Conservation (phyloP, 1,140 invertebrate genomes). For the Heliconius congener region DNA sequence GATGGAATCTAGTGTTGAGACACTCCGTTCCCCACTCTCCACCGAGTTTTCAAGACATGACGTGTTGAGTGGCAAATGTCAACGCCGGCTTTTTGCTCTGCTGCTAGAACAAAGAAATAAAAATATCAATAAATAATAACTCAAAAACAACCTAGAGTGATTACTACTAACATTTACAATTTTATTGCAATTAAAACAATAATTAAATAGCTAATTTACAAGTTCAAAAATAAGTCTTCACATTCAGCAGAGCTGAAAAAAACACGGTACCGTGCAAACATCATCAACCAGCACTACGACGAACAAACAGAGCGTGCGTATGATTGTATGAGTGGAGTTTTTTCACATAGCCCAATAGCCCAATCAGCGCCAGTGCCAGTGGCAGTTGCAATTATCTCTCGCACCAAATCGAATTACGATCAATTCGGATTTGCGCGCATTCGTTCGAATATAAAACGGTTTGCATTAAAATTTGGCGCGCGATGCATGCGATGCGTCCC, state of each 20-base stretch:
- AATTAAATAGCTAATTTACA: neutral
- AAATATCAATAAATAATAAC: too few relatives aligned
- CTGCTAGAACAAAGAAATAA: too few relatives aligned
- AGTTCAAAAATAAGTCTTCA: constrained; percentile 31
- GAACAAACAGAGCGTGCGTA: constrained; percentile 70
- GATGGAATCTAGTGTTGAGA: too few relatives aligned
- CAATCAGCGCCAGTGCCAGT: constrained; percentile 79
- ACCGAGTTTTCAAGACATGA: too few relatives aligned
- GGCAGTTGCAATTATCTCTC: constrained; percentile 81
- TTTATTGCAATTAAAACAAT: too few relatives aligned
- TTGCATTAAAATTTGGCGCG: constrained; percentile 79
- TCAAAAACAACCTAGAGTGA: too few relatives aligned
- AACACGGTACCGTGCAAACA: constrained; percentile 69
- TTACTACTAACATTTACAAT: too few relatives aligned
- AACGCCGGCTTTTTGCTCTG: too few relatives aligned
- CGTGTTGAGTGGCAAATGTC: too few relatives aligned
- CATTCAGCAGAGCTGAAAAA: constrained; percentile 40
- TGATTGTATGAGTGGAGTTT: constrained; percentile 66
- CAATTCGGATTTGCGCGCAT: constrained; percentile 81
- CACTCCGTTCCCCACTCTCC: too few relatives aligned
- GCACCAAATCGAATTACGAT: constrained; percentile 81
- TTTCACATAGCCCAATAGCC: constrained; percentile 64
- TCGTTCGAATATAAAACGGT: constrained; percentile 80
- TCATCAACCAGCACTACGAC: constrained; percentile 66
- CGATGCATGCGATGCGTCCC: constrained; percentile 75